A percentile compares a stretch with the other conserved stretches of the same genome.
Evolutionary conservation across 2,113 vertebrate genomes (phyloP).

Genomic region (Pantherophis guttatus): DNA sequence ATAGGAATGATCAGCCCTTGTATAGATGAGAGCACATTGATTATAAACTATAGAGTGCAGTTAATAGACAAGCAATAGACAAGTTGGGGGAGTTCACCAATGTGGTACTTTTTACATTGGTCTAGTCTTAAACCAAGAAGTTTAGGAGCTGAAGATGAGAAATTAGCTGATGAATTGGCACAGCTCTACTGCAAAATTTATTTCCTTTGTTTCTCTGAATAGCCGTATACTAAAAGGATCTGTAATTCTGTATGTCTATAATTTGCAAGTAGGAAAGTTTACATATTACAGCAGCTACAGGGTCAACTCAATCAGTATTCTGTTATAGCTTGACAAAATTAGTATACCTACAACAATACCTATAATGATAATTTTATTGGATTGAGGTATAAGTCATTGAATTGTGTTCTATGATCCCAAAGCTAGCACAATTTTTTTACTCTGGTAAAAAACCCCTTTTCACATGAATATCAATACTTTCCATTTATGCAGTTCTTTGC

Average conservation of each 20-base stretch:
- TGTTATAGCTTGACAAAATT: background rate
- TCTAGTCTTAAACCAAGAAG: background rate
- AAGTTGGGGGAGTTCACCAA: background rate
- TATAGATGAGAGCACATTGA: background rate
- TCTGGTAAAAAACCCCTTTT: background rate
- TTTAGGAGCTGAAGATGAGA: background rate
- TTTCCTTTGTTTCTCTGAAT: background rate
- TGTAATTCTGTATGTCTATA: background rate
- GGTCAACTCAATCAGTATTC: background rate
- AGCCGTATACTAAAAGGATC: no score
- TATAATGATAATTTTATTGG: background rate
- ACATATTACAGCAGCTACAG: background rate
- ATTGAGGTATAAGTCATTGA: background rate
- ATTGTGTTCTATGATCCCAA: background rate
- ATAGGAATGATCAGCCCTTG: background rate
- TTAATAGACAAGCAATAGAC: background rate
- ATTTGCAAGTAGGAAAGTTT: background rate
- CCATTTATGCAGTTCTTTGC: background rate
- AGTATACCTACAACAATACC: background rate
- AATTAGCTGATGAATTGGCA: background rate
- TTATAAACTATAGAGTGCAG: background rate
- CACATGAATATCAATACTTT: background rate
- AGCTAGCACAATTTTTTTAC: background rate
- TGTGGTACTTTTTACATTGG: background rate
- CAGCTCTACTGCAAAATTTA: background rate